These are phyloP conservation scores for Aldrovandia affinis DNA, from an alignment of 2,797 vertebrate genomes.

Conservation along the genomic window DNA sequence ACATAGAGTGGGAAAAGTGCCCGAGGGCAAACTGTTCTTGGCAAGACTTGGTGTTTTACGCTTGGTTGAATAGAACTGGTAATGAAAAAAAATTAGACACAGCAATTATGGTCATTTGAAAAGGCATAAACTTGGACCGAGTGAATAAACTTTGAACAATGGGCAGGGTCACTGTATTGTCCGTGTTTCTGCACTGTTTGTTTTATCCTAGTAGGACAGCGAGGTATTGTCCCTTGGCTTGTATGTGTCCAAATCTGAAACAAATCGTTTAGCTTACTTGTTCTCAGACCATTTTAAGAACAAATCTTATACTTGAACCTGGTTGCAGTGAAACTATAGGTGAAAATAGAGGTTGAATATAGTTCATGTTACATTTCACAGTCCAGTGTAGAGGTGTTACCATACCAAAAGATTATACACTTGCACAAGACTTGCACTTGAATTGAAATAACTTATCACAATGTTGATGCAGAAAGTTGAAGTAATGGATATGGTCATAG, in stretches of 20 bases:
- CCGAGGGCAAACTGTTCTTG: slow-evolving; percentile 1
- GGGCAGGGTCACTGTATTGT: slow-evolving; percentile 20
- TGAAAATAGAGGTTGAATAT: too few species aligned
- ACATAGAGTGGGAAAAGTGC: neutral
- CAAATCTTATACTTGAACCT: neutral
- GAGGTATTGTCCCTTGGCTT: neutral
- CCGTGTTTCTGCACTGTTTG: neutral
- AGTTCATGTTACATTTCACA: too few species aligned
- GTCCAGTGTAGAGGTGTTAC: too few species aligned
- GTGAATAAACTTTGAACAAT: slow-evolving; percentile 34
- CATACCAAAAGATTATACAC: too few species aligned
- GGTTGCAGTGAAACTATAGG: too few species aligned
- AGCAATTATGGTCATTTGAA: slow-evolving; percentile 12
- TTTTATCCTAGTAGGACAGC: neutral
- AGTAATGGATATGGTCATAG: too few species aligned
- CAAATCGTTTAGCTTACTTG: neutral
- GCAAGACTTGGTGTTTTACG: neutral
- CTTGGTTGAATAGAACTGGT: slow-evolving; percentile 9
- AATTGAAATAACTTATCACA: too few species aligned
- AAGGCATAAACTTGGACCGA: slow-evolving; percentile 28
- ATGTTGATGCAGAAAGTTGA: too few species aligned
- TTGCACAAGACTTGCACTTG: too few species aligned
- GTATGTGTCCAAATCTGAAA: neutral
- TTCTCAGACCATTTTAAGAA: neutral
- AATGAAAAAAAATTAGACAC: slow-evolving; percentile 5